Evolutionary conservation across 2,797 vertebrate genomes (phyloP).

Genomic region (Neosilurus hyrtlii): DNA sequence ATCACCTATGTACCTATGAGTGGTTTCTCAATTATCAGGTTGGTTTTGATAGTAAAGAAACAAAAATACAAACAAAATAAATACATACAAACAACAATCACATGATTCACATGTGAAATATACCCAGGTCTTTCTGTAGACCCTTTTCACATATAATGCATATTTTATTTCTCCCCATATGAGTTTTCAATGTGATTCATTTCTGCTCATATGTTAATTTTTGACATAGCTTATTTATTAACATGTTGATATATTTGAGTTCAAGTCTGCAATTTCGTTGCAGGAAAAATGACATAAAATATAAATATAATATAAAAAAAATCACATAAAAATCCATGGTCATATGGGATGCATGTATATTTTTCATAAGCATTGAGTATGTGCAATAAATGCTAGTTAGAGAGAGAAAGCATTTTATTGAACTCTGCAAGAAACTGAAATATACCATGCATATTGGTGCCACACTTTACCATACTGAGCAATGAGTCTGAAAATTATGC

Average conservation of each 20-base stretch:
- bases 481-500: constrained; percentile 3
- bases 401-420: not conserved
- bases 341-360: not conserved
- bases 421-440: not conserved
- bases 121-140: not conserved
- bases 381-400: not conserved
- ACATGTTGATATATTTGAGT: not conserved
- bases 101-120: not conserved
- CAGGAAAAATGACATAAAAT: not conserved
- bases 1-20: not conserved
- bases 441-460: not conserved
- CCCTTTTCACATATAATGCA: not conserved
- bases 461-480: not conserved
- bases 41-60: not conserved
- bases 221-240: not conserved
- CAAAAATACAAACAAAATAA: not conserved
- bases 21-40: not conserved
- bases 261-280: not conserved
- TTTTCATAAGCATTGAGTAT: too few species aligned
- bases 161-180: not conserved
- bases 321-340: not conserved
- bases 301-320: not conserved
- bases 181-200: not conserved
- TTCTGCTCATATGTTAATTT: not conserved
- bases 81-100: not conserved